Conservation (phyloP, 2,888 invertebrate genomes). For the Hyalella azteca region DNA sequence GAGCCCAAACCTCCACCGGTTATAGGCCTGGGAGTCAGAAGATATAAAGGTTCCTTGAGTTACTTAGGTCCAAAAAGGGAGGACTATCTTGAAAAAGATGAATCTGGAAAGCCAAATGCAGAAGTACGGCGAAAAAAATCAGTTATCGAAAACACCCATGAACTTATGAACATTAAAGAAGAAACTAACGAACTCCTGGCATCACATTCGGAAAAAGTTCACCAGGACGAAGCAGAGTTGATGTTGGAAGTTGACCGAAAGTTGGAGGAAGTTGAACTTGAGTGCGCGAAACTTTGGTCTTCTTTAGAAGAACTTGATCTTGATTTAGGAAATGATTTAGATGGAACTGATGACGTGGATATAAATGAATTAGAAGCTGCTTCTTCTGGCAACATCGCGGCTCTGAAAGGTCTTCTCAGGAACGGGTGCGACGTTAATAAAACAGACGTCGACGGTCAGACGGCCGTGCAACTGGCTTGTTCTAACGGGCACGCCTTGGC, state of each 20-base stretch:
- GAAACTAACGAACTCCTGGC: not conserved
- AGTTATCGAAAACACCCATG: too few species aligned
- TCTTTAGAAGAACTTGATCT: not conserved
- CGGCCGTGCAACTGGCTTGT: slow-evolving; percentile 25
- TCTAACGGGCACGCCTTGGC: not conserved
- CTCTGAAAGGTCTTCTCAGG: slow-evolving; percentile 1
- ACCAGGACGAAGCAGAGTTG: not conserved
- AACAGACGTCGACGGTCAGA: slow-evolving; percentile 16
- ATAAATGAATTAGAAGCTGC: not conserved
- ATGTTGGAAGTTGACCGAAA: not conserved
- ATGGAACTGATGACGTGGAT: not conserved
- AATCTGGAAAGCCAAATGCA: not conserved
- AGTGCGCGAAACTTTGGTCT: not conserved
- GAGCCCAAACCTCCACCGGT: slow-evolving; percentile 20
- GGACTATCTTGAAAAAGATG: not conserved
- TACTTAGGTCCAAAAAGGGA: not conserved
- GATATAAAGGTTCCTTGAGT: slow-evolving; percentile 9
- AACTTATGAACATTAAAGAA: slow-evolving; percentile 20
- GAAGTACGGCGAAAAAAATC: slow-evolving; percentile 10
- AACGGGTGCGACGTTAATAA: slow-evolving; percentile 16
- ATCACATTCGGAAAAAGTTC: not conserved
- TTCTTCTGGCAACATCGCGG: not conserved
- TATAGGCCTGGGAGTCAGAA: not conserved
- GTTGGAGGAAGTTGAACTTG: slow-evolving; percentile 13
- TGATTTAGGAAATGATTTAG: not conserved